Conservation (phyloP, 2,797 vertebrate genomes). For the Sebastes goodei region DNA sequence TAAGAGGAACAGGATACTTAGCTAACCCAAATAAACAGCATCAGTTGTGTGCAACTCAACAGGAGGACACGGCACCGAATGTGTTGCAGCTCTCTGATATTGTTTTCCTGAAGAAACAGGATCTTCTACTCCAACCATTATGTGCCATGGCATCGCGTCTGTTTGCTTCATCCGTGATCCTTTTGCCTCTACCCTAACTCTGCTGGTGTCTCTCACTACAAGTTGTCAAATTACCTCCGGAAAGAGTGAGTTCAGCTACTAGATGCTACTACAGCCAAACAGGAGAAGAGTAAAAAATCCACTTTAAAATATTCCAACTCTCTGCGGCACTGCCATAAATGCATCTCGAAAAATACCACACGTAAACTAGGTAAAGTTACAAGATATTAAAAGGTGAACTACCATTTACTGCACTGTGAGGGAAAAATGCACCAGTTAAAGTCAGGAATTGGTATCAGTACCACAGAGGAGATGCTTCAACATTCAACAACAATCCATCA, state of each 20-base stretch:
- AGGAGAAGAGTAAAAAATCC: background rate
- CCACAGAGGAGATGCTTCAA: background rate
- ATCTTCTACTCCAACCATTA: constrained; percentile 39
- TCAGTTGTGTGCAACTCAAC: constrained; percentile 23
- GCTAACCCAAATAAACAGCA: constrained; percentile 63
- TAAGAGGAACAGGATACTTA: constrained; percentile 44
- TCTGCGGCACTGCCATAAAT: background rate
- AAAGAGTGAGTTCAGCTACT: constrained; percentile 22
- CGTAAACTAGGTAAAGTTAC: background rate
- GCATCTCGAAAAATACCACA: background rate
- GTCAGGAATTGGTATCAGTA: background rate
- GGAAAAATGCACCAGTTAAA: constrained; percentile 13
- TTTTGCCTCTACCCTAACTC: constrained; percentile 25
- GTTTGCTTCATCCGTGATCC: constrained; percentile 36
- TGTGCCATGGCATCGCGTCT: constrained; percentile 60
- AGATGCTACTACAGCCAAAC: constrained; percentile 6
- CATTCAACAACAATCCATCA: background rate
- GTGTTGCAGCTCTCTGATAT: constrained; percentile 39
- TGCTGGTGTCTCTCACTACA: constrained; percentile 26
- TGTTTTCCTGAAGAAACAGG: constrained; percentile 52
- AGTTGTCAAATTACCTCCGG: constrained; percentile 49
- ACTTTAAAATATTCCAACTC: background rate
- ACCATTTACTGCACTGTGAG: background rate
- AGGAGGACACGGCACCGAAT: constrained; percentile 25
- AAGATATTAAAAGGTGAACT: background rate